Evolutionary conservation across 1,140 invertebrate genomes (phyloP).

Genomic region (Drosophila littoralis): DNA sequence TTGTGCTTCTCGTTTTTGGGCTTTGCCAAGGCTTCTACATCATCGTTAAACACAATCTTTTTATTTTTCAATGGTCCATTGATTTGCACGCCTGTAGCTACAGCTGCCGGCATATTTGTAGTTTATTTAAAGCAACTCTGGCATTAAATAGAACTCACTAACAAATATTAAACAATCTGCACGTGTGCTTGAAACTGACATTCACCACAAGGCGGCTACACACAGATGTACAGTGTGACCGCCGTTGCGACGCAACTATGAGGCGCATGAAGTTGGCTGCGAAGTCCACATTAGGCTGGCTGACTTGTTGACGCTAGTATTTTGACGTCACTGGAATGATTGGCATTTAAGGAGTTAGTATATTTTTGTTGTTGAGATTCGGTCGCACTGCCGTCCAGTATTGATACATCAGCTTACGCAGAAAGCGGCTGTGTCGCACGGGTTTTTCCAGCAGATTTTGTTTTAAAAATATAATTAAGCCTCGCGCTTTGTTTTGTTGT

Average conservation of each 20-base stretch:
- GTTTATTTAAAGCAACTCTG: slow-evolving; percentile 17
- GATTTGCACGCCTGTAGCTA: slow-evolving; percentile 51
- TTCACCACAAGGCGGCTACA: slow-evolving; percentile 30
- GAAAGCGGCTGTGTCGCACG: slow-evolving; percentile 11
- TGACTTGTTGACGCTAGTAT: not conserved
- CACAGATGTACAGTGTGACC: not conserved
- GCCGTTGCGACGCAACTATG: not conserved
- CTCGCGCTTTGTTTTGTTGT: slow-evolving; percentile 32
- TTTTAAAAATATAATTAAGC: slow-evolving; percentile 34
- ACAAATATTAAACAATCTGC: slow-evolving; percentile 19
- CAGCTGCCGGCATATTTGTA: slow-evolving; percentile 66
- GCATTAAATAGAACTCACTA: slow-evolving; percentile 40
- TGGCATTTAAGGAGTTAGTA: not conserved
- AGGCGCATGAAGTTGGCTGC: not conserved
- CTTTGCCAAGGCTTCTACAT: slow-evolving; percentile 59
- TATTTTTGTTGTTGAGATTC: not conserved
- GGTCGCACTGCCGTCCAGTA: slow-evolving; percentile 1
- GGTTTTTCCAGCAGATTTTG: slow-evolving; percentile 14
- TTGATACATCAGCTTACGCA: slow-evolving; percentile 14
- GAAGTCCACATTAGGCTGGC: no score
- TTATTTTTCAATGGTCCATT: slow-evolving; percentile 64
- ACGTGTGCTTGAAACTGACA: slow-evolving; percentile 57
- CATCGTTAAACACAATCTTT: slow-evolving; percentile 76
- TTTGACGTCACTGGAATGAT: not conserved
- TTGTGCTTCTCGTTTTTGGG: slow-evolving; percentile 38